Conservation (phyloP, 2,888 invertebrate species). For the Agriopis leucophaearia region DNA sequence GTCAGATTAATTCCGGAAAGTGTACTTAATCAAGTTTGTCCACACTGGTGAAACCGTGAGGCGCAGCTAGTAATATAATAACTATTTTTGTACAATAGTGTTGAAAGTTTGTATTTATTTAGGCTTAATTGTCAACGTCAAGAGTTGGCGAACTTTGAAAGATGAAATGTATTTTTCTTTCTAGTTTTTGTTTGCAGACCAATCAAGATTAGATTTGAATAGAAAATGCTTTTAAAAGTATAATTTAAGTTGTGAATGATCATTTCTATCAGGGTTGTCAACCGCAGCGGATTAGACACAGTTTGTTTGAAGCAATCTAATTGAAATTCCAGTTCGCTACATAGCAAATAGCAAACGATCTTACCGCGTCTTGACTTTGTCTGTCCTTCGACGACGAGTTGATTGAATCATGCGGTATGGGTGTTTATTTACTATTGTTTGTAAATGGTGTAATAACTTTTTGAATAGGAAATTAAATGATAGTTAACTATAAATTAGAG, state of each 20-base stretch:
- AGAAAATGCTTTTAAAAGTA: slow-evolving; percentile 22
- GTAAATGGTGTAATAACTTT: background rate
- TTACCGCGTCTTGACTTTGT: slow-evolving; percentile 18
- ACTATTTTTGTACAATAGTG: background rate
- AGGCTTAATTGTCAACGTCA: slow-evolving; percentile 10
- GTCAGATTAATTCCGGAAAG: no score
- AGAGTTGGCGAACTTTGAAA: slow-evolving; percentile 6
- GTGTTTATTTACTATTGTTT: background rate
- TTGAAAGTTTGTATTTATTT: slow-evolving; percentile 13
- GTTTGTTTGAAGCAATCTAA: slow-evolving; percentile 20
- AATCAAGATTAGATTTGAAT: slow-evolving; percentile 29
- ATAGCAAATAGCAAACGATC: slow-evolving; percentile 19
- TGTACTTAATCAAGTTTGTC: background rate
- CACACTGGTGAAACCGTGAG: background rate
- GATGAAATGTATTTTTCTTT: slow-evolving; percentile 28
- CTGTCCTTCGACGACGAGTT: slow-evolving; percentile 21
- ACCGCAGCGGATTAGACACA: slow-evolving; percentile 15
- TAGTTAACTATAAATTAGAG: no score
- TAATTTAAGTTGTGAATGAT: slow-evolving; percentile 18
- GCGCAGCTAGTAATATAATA: background rate
- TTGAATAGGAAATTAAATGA: background rate
- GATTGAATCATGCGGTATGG: slow-evolving; percentile 5
- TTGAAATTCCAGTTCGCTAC: slow-evolving; percentile 26
- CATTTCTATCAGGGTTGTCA: slow-evolving; percentile 21
- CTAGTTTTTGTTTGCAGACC: slow-evolving; percentile 22